phyloP scores from a whole-genome alignment of 2,888 invertebrate species.

The Acleris holmiana region DNA sequence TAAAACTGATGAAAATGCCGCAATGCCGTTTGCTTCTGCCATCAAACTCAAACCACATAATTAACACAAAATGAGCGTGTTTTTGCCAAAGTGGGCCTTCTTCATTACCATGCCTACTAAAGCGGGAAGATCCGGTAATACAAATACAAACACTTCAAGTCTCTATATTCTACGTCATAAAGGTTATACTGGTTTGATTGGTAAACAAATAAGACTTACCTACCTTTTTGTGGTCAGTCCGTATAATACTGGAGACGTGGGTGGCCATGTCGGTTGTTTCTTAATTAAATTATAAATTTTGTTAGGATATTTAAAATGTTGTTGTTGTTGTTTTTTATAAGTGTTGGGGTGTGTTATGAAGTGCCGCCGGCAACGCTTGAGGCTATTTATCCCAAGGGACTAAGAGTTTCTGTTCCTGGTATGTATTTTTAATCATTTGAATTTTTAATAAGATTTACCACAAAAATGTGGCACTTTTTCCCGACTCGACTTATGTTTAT shows the following conservation, averaged over 20 bases:
- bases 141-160: slow-evolving; percentile 1
- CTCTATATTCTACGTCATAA: neutral
- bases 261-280: slow-evolving; percentile 3
- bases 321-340: slow-evolving; percentile 28
- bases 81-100: slow-evolving; percentile 19
- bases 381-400: slow-evolving; percentile 84
- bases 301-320: slow-evolving; percentile 1
- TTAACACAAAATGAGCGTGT: neutral
- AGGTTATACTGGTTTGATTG: neutral
- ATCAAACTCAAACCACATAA: no score
- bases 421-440: no score
- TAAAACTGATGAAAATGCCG: no score
- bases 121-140: slow-evolving; percentile 27
- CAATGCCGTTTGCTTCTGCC: no score
- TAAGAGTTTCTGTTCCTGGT: slow-evolving; percentile 84
- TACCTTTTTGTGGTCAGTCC: slow-evolving; percentile 20
- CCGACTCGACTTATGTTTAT: no score
- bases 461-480: no score
- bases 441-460: neutral
- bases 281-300: neutral
- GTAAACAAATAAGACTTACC: neutral
- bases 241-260: neutral
- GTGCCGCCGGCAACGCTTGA: slow-evolving; percentile 83
- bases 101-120: slow-evolving; percentile 14
- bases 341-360: slow-evolving; percentile 51